Base-by-base conservation (phyloP, 2,888 invertebrate genomes). In the Acanthopleura granulata region DNA sequence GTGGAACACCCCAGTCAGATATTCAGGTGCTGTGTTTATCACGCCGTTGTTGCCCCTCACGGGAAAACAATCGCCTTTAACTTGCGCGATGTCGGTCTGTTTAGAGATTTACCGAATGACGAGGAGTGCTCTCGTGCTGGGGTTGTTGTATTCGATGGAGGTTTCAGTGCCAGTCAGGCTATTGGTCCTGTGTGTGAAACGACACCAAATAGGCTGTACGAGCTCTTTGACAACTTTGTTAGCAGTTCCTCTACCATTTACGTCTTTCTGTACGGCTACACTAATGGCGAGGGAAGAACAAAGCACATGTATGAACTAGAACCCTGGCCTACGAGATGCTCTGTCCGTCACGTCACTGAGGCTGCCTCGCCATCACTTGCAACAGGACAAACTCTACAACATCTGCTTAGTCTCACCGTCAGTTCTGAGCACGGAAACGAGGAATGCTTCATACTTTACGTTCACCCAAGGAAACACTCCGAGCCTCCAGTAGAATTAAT, bases 181-280 rank as follows among this genome's bases (percentile, higher is more conserved):
- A 66, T 66, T 66, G 66, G 66, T 22, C 66, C 66, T 16, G 66
- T 66, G 6, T 66, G 66, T 27, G 66, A 66, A 22, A 27, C 29
- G 3, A 66, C 66, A 27, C 22, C 18, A 66, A 27, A 66, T 25
- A 66, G 29, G 25, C 22, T 66, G 14, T 66, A 66, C 25, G 14
- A 22, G 6, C 25, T 27, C 4, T 66, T 66, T 14, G 29, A 66
- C 16, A 66, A 25, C 25, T 66, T 66, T 66, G 66, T 66, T 6
- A 16, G 22, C 66, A 27, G 27, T 25, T 66, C 66, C 22, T 66
- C 66, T 3, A 66, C 66, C 4, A 27, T 66, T 22, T 66, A 27
- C 25, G 29, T 66, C 15, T 22, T 66, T 27, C 25, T 27, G 6
- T 66, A 66, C 14, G 22, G 25, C 3, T 66, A 66, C 29, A 66